A percentile compares a stretch with the other conserved stretches of the same genome.
These are phyloP conservation scores for Triplophysa rosa DNA, from an alignment of 2,113 vertebrate species.

Conservation along the genomic window DNA sequence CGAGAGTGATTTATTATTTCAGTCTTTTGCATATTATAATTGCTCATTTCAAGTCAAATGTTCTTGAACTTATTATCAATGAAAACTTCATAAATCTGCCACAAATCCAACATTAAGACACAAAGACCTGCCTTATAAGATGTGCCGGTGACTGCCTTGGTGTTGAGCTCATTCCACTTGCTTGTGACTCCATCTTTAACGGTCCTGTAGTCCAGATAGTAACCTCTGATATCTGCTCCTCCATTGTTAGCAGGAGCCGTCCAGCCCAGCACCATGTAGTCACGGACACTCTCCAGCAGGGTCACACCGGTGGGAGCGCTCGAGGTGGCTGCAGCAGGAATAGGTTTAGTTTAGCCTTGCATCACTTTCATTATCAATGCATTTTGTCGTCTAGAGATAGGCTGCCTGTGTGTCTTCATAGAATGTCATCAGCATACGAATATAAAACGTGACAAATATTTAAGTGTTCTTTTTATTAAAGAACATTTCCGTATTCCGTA, in stretches of 20 bases:
- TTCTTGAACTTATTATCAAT: too few relatives aligned
- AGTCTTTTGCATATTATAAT: not conserved
- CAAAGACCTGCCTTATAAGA: slow-evolving; percentile 83
- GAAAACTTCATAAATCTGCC: too few relatives aligned
- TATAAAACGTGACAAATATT: not conserved
- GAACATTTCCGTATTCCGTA: not conserved
- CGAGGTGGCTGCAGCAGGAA: slow-evolving; percentile 76
- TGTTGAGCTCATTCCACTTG: slow-evolving; percentile 90
- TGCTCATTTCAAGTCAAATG: too few relatives aligned
- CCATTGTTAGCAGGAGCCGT: slow-evolving; percentile 78
- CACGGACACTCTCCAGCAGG: slow-evolving; percentile 84
- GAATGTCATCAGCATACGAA: not conserved
- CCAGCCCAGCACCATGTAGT: slow-evolving; percentile 92
- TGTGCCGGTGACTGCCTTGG: slow-evolving; percentile 80
- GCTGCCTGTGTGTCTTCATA: not conserved
- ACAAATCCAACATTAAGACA: not conserved
- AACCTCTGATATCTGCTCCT: slow-evolving; percentile 88
- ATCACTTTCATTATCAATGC: not conserved
- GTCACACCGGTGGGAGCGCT: slow-evolving; percentile 80
- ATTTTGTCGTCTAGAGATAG: not conserved
- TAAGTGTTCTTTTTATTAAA: not conserved
- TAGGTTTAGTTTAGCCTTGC: not conserved
- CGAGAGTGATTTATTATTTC: not conserved
- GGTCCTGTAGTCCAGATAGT: slow-evolving; percentile 91
- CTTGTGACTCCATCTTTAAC: slow-evolving; percentile 78